Conservation (phyloP, 1,140 invertebrate genomes). For the Ooceraea biroi region DNA sequence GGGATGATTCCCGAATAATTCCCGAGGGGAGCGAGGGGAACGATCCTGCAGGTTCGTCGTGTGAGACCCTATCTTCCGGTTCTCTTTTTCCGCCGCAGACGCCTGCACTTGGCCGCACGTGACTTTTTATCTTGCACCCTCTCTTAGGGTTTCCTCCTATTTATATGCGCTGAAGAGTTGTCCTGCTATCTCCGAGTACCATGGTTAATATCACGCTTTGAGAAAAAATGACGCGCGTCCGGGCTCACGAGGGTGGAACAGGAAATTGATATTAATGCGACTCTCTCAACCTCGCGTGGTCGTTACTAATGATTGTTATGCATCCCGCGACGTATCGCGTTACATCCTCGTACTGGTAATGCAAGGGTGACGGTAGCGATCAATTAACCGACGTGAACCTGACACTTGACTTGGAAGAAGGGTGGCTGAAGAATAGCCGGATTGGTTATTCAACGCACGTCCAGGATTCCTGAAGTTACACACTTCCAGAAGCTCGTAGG, state of each 20-base stretch:
- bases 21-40: neutral
- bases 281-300: constrained; percentile 21
- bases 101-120: constrained; percentile 34
- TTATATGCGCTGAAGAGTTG: constrained; percentile 55
- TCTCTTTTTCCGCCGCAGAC: neutral
- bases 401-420: no score
- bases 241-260: constrained; percentile 35
- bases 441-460: neutral
- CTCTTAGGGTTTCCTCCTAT: constrained; percentile 51
- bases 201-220: constrained; percentile 59
- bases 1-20: constrained; percentile 4
- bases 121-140: constrained; percentile 64
- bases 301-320: constrained; percentile 41
- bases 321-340: neutral
- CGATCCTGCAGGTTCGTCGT: constrained; percentile 1
- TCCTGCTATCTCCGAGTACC: constrained; percentile 45
- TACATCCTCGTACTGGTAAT: constrained; percentile 12
- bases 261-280: constrained; percentile 59
- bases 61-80: constrained; percentile 1
- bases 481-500: neutral
- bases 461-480: neutral
- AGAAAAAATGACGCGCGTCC: neutral
- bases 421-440: no score
- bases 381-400: constrained; percentile 13
- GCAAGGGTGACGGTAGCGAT: neutral